These are phyloP conservation scores for Ylistrum balloti DNA, from an alignment of 1,140 invertebrate species.

Conservation along the genomic window DNA sequence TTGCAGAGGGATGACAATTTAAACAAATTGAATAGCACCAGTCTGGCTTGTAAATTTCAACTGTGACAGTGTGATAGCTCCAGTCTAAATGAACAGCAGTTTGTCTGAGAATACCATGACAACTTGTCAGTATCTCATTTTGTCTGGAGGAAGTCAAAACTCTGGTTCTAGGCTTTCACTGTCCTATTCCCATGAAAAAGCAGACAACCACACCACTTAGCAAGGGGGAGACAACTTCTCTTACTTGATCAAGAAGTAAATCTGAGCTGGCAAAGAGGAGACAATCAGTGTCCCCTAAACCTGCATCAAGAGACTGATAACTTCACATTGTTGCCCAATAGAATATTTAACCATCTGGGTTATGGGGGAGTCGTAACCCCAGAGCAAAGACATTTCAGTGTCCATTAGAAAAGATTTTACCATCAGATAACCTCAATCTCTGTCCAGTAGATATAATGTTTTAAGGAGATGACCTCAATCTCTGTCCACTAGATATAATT, in stretches of 20 bases:
- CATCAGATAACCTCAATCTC: too few relatives aligned
- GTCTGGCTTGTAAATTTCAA: slow-evolving; percentile 7
- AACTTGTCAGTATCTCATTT: background rate
- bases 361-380: too few relatives aligned
- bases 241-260: background rate
- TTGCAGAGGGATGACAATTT: slow-evolving; percentile 34
- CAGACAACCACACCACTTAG: background rate
- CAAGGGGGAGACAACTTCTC: background rate
- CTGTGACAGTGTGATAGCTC: background rate
- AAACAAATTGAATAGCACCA: background rate
- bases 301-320: too few relatives aligned
- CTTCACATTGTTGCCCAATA: too few relatives aligned
- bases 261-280: background rate
- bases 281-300: too few relatives aligned
- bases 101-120: slow-evolving; percentile 7
- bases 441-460: too few relatives aligned
- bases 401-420: too few relatives aligned
- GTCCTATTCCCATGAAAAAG: background rate
- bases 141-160: background rate
- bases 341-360: too few relatives aligned
- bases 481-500: too few relatives aligned
- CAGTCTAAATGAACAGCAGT: slow-evolving; percentile 3
- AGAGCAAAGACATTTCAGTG: too few relatives aligned
- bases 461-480: too few relatives aligned
- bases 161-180: background rate